Evolutionary conservation across 2,888 invertebrate species (phyloP).

Genomic region (Periphyllus acericola): DNA sequence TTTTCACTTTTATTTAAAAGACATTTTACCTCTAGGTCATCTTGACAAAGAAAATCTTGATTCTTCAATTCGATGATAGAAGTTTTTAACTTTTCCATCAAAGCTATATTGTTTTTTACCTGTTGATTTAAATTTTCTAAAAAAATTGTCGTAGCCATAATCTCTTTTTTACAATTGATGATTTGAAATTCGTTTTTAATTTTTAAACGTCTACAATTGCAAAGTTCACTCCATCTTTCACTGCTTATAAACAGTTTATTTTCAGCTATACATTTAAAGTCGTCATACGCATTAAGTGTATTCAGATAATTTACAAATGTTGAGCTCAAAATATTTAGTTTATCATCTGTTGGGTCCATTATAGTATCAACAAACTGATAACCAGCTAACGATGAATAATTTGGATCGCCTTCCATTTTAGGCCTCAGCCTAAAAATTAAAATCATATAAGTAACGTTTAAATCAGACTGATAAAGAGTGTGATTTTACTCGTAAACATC

Average conservation of each 20-base stretch:
- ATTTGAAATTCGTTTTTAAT: constrained; percentile 65
- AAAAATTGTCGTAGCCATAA: not conserved
- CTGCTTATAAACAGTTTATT: constrained; percentile 41
- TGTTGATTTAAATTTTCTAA: not conserved
- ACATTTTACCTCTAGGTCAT: constrained; percentile 9
- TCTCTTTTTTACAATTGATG: constrained; percentile 24
- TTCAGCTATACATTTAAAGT: constrained; percentile 43
- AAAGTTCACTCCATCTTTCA: constrained; percentile 63
- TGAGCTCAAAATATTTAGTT: constrained; percentile 1
- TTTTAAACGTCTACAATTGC: constrained; percentile 68
- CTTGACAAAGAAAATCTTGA: not conserved
- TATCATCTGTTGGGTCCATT: constrained; percentile 10
- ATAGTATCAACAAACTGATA: constrained; percentile 53
- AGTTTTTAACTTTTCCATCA: constrained; percentile 22
- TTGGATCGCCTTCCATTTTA: constrained; percentile 13
- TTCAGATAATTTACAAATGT: constrained; percentile 40
- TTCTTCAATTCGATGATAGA: constrained; percentile 9
- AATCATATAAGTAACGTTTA: not conserved
- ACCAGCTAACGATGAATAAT: constrained; percentile 36
- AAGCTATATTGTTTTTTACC: constrained; percentile 17
- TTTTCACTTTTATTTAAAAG: no score
- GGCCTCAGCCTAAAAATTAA: constrained; percentile 34
- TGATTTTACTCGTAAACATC: constrained; percentile 45
- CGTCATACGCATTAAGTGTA: constrained; percentile 20
- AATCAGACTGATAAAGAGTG: not conserved